Evolutionary conservation across 1,140 invertebrate genomes (phyloP).

Genomic region (Drosophila ercepeae): DNA sequence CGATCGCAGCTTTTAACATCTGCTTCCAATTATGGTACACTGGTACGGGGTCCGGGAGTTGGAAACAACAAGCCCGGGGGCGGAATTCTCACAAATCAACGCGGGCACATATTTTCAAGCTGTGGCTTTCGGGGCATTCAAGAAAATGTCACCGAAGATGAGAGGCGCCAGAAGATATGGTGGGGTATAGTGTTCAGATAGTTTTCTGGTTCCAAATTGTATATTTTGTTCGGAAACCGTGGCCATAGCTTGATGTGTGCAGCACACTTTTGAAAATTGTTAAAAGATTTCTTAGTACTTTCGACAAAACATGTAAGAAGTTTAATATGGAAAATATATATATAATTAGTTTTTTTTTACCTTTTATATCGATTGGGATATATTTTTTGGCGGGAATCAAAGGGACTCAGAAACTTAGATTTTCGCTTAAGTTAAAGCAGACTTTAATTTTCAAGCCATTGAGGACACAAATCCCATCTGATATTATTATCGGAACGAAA

Average conservation of each 20-base stretch:
- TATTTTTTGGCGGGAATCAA: no score
- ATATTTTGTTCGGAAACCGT: background rate
- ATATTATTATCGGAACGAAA: background rate
- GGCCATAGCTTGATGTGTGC: background rate
- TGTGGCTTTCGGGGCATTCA: slow-evolving; percentile 12
- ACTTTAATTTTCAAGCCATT: no score
- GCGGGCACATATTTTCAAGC: slow-evolving; percentile 29
- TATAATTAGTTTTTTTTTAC: no score
- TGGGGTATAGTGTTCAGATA: background rate
- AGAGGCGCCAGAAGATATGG: background rate
- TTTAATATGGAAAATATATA: no score
- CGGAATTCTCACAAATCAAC: slow-evolving; percentile 39
- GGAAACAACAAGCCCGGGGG: background rate
- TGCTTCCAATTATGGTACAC: slow-evolving; percentile 47
- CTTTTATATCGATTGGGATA: no score
- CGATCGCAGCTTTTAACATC: slow-evolving; percentile 13
- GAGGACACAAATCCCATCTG: no score
- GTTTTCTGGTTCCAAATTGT: background rate
- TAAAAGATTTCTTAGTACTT: background rate
- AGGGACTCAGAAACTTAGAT: no score
- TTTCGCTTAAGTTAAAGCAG: no score
- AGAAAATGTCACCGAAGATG: slow-evolving; percentile 31
- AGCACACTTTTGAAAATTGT: background rate
- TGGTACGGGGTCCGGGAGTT: background rate
- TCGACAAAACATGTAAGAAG: background rate